Base-by-base conservation (phyloP, 2,888 invertebrate species). In the Patella pellucida region DNA sequence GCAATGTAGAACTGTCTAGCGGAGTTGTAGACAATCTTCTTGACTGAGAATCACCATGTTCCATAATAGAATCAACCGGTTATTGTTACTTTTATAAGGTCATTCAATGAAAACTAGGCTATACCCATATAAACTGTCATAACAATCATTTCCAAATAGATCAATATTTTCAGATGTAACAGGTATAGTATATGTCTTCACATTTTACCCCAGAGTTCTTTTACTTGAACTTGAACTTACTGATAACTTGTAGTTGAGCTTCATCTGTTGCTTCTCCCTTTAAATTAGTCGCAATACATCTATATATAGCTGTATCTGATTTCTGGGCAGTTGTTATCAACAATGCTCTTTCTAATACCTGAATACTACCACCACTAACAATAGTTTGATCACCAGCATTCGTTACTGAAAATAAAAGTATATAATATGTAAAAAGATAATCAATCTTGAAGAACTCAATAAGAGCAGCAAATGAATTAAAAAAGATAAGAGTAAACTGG, bases 291-390 rank as follows among this genome's bases (percentile, higher is more conserved):
- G 97, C 94, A 70, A 95, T 92, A 91, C 98, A 98, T 14, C 95
- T 95, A 91, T 98, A 98, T 89, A 95, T 94, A 50, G 97, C 98
- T 78, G 95, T 95, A 91, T 98, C 97, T 50, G 93, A 92, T 81
- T 95, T 94, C 79, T 95, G 94, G 3, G 96, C 95, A 78, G 96
- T 95, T 9, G 96, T 95, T 82, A 98, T 95, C 84, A 97, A 92
- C 84, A 98, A 93, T 92, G 96, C 96, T 56, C 96, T 96, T 80
- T 96, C 96, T 82, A 96, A 92, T 74, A 96, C 94, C 92, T 96
- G 96, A 79, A 97, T 93, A 85, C 97, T 93, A 81, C 95, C 95
- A 71, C 78, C 95, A 93, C 83, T 85, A 7, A 81, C 80, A 16
- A 89, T 76, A n/a, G 79, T 75, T 23, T 75, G 72, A 5, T 76